These are phyloP conservation scores for Drosophila colorata DNA, from an alignment of 2,888 invertebrate genomes.

Conservation along the genomic window DNA sequence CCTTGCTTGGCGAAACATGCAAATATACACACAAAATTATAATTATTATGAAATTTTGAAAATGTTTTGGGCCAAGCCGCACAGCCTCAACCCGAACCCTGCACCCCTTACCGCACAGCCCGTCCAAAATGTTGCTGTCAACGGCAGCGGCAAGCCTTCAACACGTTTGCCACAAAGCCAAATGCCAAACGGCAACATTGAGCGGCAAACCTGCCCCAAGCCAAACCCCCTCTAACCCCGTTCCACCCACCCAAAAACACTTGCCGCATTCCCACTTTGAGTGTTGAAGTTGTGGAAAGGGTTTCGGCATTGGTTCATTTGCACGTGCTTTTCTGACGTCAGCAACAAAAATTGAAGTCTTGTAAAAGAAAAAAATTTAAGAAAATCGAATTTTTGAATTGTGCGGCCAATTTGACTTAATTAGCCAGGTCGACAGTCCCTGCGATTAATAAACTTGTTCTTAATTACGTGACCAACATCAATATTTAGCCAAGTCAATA, in stretches of 20 bases:
- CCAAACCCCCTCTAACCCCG: constrained; percentile 3
- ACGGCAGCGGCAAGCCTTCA: constrained; percentile 55
- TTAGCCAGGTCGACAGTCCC: constrained; percentile 48
- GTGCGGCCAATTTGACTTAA: constrained; percentile 68
- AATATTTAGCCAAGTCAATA: constrained; percentile 39
- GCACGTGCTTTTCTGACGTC: constrained; percentile 43
- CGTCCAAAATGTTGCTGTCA: constrained; percentile 46
- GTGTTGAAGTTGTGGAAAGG: constrained; percentile 25
- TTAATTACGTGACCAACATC: constrained; percentile 71
- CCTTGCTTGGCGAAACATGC: constrained; percentile 47
- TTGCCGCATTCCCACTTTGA: constrained; percentile 65
- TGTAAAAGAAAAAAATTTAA: constrained; percentile 34
- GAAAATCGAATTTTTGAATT: constrained; percentile 55
- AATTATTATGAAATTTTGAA: constrained; percentile 75
- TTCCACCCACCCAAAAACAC: constrained; percentile 21
- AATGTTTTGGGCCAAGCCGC: constrained; percentile 32
- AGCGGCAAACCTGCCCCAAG: constrained; percentile 25
- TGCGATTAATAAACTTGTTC: constrained; percentile 72
- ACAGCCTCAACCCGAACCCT: neutral
- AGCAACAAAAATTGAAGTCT: constrained; percentile 3
- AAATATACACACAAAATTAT: constrained; percentile 70
- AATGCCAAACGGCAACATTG: constrained; percentile 60
- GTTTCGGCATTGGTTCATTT: constrained; percentile 39
- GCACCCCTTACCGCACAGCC: neutral
- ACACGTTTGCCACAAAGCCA: constrained; percentile 69